Conservation (phyloP, 2,888 invertebrate genomes). For the Pollenia labialis region DNA sequence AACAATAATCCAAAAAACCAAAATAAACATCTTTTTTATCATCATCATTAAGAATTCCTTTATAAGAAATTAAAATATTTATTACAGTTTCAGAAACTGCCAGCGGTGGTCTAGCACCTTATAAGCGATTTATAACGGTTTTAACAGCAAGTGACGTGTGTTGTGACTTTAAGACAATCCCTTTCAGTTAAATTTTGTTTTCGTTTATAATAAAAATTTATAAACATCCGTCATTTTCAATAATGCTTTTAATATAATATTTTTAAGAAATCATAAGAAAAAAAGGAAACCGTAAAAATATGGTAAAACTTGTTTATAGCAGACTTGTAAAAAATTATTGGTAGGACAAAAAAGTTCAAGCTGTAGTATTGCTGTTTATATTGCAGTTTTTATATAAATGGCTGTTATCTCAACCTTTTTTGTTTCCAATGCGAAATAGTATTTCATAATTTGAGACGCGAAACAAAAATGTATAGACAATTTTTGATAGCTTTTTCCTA, state of each 20-base stretch:
- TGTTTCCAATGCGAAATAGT: too few relatives aligned
- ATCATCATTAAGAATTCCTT: not conserved
- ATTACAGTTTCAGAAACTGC: not conserved
- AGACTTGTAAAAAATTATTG: not conserved
- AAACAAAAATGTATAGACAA: too few relatives aligned
- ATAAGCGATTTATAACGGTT: not conserved
- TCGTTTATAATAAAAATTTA: not conserved
- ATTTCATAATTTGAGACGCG: too few relatives aligned
- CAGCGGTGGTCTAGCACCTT: slow-evolving; percentile 29
- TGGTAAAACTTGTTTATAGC: not conserved
- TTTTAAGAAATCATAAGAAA: slow-evolving; percentile 2
- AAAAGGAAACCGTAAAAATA: slow-evolving; percentile 31
- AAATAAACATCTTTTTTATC: not conserved
- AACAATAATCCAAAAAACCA: not conserved
- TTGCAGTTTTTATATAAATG: too few relatives aligned
- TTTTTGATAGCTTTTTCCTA: too few relatives aligned
- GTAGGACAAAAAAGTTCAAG: too few relatives aligned
- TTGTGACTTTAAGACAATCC: slow-evolving; percentile 43
- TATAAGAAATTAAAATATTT: not conserved
- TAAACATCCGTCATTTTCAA: not conserved
- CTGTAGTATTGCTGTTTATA: too few relatives aligned
- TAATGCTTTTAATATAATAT: not conserved
- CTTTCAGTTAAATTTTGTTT: slow-evolving; percentile 3
- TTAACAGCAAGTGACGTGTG: not conserved
- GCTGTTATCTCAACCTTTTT: too few relatives aligned